Base-by-base conservation (phyloP, 92 coral and sea anemone species). In the Phymanthus crucifer region DNA sequence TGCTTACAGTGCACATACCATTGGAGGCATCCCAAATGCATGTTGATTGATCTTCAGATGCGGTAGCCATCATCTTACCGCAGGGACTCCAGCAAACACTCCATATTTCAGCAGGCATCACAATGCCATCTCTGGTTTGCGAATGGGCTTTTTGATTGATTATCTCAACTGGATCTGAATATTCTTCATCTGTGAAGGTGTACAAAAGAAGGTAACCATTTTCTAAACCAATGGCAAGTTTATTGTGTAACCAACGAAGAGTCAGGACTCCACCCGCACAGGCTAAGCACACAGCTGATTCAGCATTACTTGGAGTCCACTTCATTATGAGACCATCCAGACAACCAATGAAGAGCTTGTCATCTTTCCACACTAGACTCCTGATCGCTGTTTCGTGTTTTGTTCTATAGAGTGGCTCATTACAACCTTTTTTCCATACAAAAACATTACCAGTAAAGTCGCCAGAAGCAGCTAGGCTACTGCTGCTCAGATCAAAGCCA, bases 1-100 rank as follows among this genome's bases (percentile, higher is more conserved):
- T 66, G 24, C 40, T 61, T 61, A 35, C n/a, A n/a, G n/a, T n/a
- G n/a, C n/a, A n/a, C 87, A 71, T 48, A 89, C 97, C 97, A 84
- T 32, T 80, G 21, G 24, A 70, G 45, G 75, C 83, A 81, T 83
- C 72, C 97, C 97, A 92, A 38, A 92, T 86, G 61, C 82, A 88
- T 13, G 97, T 75, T 48, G 97, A 90, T 56, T 92, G 97, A 76
- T 92, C 97, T 78, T 92, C 97, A 36, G 97, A 92, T 8, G 97
- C 97, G 16, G 97, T 89, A n/a, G 91, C 97, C 74, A 92, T 90
- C 97, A 92, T 89, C 16, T 68, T 66, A 37, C 83, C 86, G 73
- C 97, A 89, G 9, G 97, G 97, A 85, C 97, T 92, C 97, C 97
- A 92, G 70, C 94, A 90, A 47, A 92, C 86, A 84, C 93, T 89